Percentiles rank a stretch among this genome's conserved stretches.
These are phyloP conservation scores for Elaphurus davidianus DNA, from an alignment of 2,113 vertebrate species.

Conservation along the genomic window DNA sequence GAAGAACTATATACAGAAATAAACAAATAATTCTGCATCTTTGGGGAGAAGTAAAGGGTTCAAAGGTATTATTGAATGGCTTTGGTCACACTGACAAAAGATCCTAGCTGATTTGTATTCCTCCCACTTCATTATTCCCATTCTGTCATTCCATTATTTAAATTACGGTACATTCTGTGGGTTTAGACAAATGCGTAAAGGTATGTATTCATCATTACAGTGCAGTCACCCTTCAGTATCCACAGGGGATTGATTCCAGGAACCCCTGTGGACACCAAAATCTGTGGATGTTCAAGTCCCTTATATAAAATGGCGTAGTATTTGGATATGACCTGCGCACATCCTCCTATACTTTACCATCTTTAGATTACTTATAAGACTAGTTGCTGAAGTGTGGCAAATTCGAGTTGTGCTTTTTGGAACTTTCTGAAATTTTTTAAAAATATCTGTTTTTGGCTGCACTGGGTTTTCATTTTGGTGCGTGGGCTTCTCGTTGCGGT, in stretches of 20 bases:
- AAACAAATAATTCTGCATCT: background rate
- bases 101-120: background rate
- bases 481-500: accelerated
- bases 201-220: background rate
- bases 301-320: background rate
- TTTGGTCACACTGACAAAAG: background rate
- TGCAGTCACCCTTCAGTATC: background rate
- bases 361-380: background rate
- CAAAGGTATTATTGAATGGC: background rate
- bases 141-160: background rate
- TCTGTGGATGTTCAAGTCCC: background rate
- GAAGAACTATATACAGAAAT: background rate
- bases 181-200: background rate
- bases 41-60: background rate
- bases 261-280: background rate
- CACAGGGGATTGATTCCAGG: background rate
- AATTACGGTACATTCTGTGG: background rate
- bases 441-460: background rate
- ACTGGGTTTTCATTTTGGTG: background rate
- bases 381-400: background rate
- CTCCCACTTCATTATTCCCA: background rate
- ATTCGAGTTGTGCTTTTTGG: background rate
- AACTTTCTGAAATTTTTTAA: background rate
- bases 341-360: background rate
- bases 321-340: background rate